These are phyloP conservation scores for Macheiramphus alcinus DNA, from an alignment of 2,113 vertebrate genomes.

Conservation along the genomic window DNA sequence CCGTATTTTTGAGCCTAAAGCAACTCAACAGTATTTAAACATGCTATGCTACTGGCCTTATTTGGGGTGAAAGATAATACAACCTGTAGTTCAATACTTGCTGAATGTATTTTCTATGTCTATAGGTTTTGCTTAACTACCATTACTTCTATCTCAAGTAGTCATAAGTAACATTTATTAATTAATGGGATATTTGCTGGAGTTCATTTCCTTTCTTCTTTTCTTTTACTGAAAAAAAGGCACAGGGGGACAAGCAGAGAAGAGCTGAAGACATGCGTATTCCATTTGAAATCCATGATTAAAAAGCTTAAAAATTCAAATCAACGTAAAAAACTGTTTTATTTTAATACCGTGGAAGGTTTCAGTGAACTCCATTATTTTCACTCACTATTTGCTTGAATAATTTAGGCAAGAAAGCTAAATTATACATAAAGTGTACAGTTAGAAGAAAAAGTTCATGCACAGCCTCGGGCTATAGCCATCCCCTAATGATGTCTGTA, in stretches of 20 bases:
- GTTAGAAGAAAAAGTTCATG: conserved; percentile 99
- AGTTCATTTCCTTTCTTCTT: conserved; percentile 61
- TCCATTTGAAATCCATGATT: conserved; percentile 82
- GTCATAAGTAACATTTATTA: conserved; percentile 65
- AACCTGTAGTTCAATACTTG: neutral
- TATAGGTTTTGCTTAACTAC: conserved; percentile 40
- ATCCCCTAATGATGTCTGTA: conserved; percentile 98
- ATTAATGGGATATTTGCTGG: conserved; percentile 71
- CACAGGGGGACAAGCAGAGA: conserved; percentile 56
- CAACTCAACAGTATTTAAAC: neutral
- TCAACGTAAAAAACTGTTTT: conserved; percentile 90
- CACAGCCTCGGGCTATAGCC: conserved; percentile 91
- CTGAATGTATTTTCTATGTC: neutral
- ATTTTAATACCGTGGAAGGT: conserved; percentile 90
- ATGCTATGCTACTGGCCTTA: neutral
- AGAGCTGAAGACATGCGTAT: conserved; percentile 71
- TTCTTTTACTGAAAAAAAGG: conserved; percentile 59
- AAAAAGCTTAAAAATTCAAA: conserved; percentile 92
- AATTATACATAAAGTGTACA: conserved; percentile 99
- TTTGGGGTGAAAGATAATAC: neutral
- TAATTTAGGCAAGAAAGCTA: conserved; percentile 96
- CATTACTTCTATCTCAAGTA: conserved; percentile 28
- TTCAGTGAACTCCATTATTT: conserved; percentile 99
- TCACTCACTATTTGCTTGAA: conserved; percentile 98
- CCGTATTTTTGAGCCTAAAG: neutral